Percentiles rank a stretch among this genome's conserved stretches.
phyloP scores from a whole-genome alignment of 2,113 vertebrate genomes.

The Myodes glareolus region DNA sequence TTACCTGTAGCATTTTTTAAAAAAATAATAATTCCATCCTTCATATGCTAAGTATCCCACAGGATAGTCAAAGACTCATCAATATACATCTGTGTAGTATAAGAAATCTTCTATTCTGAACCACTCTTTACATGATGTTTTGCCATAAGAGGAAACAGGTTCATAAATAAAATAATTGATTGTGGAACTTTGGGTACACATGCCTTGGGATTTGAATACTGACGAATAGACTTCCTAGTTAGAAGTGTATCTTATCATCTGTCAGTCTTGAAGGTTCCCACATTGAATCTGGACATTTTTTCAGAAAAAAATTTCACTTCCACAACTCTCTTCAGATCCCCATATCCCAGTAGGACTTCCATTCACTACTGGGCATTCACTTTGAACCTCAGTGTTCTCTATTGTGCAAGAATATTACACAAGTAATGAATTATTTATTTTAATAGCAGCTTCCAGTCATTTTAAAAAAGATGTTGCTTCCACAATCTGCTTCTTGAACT shows the following conservation, averaged over 20 bases:
- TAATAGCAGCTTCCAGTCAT: neutral
- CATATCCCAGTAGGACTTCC: neutral
- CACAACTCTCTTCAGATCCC: neutral
- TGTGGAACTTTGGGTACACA: neutral
- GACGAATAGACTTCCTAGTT: neutral
- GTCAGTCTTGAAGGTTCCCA: neutral
- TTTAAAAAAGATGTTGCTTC: neutral
- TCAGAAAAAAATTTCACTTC: neutral
- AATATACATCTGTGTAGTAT: neutral
- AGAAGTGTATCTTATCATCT: neutral
- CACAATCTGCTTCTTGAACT: neutral
- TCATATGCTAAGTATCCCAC: neutral
- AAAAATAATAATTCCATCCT: neutral
- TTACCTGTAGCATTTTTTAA: neutral
- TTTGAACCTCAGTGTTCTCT: neutral
- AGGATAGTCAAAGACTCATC: neutral
- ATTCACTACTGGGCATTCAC: neutral
- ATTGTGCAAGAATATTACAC: neutral
- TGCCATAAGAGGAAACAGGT: neutral
- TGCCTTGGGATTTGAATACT: neutral
- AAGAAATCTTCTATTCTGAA: neutral
- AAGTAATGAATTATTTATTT: neutral
- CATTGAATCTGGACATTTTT: neutral
- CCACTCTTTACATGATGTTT: neutral
- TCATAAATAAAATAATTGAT: neutral